A percentile compares a stretch with the other conserved stretches of the same genome.
These are phyloP conservation scores for Leucophenga maculata DNA, from an alignment of 2,888 invertebrate genomes.

Conservation along the genomic window DNA sequence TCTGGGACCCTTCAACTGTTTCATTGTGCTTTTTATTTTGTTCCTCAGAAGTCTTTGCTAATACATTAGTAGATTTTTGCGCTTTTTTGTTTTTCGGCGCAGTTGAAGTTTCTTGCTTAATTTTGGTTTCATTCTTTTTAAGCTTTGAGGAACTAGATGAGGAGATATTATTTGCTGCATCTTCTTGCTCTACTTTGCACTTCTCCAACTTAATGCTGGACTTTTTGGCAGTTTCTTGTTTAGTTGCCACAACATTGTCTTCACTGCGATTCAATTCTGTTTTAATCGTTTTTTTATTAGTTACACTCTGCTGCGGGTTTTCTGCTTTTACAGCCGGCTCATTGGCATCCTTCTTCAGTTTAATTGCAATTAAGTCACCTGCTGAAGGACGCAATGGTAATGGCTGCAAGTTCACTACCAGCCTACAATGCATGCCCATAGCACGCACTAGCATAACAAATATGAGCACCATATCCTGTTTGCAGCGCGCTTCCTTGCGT, in stretches of 20 bases:
- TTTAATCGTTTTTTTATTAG: constrained; percentile 22
- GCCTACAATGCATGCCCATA: constrained; percentile 85
- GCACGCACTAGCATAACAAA: constrained; percentile 84
- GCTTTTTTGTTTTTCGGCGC: neutral
- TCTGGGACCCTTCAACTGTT: neutral
- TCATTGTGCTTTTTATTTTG: neutral
- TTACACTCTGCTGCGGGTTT: constrained; percentile 6
- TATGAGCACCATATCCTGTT: constrained; percentile 81
- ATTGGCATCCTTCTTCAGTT: constrained; percentile 62
- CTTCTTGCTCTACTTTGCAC: too few relatives aligned
- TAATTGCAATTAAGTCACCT: constrained; percentile 78
- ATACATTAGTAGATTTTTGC: neutral
- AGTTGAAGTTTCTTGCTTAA: too few relatives aligned
- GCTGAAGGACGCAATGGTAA: constrained; percentile 80
- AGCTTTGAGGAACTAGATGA: neutral
- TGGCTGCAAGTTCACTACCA: constrained; percentile 86
- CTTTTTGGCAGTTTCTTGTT: constrained; percentile 9
- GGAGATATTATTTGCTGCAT: too few relatives aligned
- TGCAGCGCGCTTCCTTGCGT: constrained; percentile 76
- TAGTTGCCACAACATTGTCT: neutral
- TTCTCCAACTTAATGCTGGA: neutral
- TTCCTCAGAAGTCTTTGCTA: neutral
- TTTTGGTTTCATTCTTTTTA: too few relatives aligned
- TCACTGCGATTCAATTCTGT: constrained; percentile 8
- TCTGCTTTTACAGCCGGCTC: constrained; percentile 28